Evolutionary conservation across 2,113 vertebrate species (phyloP), one percentile per base, ranked within the genome.

Genomic region (Tetraodon nigroviridis): DNA sequence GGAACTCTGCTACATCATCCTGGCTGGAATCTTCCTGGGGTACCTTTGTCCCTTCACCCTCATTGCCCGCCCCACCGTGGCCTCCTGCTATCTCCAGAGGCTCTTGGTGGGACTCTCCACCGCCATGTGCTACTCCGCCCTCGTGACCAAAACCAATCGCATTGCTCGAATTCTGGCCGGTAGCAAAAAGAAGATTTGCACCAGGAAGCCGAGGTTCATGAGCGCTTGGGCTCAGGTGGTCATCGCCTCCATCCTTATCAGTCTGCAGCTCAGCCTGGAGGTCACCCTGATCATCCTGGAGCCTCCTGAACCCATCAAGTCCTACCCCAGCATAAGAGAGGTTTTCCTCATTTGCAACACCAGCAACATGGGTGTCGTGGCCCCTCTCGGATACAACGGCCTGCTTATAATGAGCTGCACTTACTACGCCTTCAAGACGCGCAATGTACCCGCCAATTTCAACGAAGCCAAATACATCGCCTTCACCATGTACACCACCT

Each of bases 401-500:
- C 87, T 98, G 64, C 94, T 99, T 21, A 98, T 99, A 83, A 91
- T 98, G 92, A 98, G 96, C 87, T 99, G 97, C 80, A 99, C 97
- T 0, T 98, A 98, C 74, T 99, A 99, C 46, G 97, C 97, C 86
- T 99, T 99, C 89, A 99, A 99, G 90, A 99, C 96, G 21, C 93
- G 97, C 79, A 99, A 98, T 0, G 96, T 98, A 67, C 97, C 96
- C 0, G 97, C 96, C 55, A 99, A 98, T 74, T 99, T 99, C 90
- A 99, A 99, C 0, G 97, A 99, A 81, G 97, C 97, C 76, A 99
- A 99, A 78, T 99, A 98, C 70, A 98, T 99, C 55, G 97, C 96
- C 55, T 99, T 99, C 88, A 99, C 97, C 74, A 99, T 99, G 97
- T 99, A 99, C 81, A 99, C 97, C 77, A 99, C 97, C 0, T 99